Percentiles rank a stretch among this genome's conserved stretches.
Evolutionary conservation across 2,113 vertebrate genomes (phyloP).

Genomic region (Ancistrus triradiatus): DNA sequence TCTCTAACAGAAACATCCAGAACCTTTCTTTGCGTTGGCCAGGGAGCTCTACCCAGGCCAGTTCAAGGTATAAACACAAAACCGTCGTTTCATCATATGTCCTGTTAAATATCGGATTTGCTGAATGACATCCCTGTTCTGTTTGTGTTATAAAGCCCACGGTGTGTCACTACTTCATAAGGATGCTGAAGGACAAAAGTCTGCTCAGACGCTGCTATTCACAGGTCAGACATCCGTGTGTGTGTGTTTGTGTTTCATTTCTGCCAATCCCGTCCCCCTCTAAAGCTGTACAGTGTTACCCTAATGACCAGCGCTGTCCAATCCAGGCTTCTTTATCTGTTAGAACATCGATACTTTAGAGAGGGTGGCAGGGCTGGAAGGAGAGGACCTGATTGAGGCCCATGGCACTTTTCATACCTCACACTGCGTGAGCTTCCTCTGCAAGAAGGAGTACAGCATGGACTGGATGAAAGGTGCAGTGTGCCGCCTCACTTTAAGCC

Average conservation of each 20-base stretch:
- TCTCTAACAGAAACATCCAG: constrained; percentile 78
- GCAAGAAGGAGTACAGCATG: constrained; percentile 72
- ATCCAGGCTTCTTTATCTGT: not conserved
- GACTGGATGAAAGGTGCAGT: constrained; percentile 87
- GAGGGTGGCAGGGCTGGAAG: constrained; percentile 77
- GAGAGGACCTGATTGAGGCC: constrained; percentile 82
- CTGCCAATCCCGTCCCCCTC: not conserved
- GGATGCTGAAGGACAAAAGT: constrained; percentile 84
- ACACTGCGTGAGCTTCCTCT: constrained; percentile 75
- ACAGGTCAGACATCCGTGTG: constrained; percentile 65
- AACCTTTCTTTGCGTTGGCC: constrained; percentile 87
- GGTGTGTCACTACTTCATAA: constrained; percentile 87
- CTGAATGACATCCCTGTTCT: too few species aligned
- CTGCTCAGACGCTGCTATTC: constrained; percentile 83
- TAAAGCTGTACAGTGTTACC: not conserved
- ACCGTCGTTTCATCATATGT: too few species aligned
- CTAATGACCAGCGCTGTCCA: not conserved
- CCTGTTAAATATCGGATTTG: too few species aligned
- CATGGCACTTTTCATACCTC: constrained; percentile 87
- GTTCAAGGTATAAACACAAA: constrained; percentile 78
- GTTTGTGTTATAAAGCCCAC: constrained; percentile 78
- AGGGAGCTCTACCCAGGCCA: constrained; percentile 87
- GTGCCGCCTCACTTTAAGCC: not conserved
- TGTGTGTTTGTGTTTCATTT: not conserved
- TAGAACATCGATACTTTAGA: constrained; percentile 92